Percentiles rank a stretch among this genome's conserved stretches.
phyloP scores from a whole-genome alignment of 2,888 invertebrate species.

The Octonoba sinensis region DNA sequence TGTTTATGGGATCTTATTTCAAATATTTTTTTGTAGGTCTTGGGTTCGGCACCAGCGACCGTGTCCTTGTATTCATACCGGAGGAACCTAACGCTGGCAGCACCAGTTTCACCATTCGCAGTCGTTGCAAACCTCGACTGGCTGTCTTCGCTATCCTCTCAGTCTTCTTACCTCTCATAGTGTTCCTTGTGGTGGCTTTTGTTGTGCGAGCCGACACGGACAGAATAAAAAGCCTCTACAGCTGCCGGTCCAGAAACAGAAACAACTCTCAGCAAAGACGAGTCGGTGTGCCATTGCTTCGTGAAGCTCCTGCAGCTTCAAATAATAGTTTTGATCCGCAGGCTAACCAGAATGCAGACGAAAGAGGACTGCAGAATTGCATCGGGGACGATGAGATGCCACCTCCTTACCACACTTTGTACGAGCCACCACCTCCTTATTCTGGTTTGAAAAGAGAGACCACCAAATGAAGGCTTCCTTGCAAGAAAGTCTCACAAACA shows the following conservation, averaged over 20 bases:
- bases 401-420: constrained; percentile 47
- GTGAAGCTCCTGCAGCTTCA: neutral
- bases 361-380: no score
- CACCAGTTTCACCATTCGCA: constrained; percentile 29
- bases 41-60: constrained; percentile 28
- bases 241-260: neutral
- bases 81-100: constrained; percentile 47
- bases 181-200: constrained; percentile 44
- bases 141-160: constrained; percentile 51
- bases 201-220: constrained; percentile 40
- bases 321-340: neutral
- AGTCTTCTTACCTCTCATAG: constrained; percentile 41
- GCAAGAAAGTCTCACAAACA: neutral
- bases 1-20: neutral
- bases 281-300: constrained; percentile 7
- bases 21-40: constrained; percentile 35
- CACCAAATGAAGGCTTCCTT: constrained; percentile 2
- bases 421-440: constrained; percentile 49
- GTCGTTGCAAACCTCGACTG: constrained; percentile 45
- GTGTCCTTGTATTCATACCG: constrained; percentile 35
- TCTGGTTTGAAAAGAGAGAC: constrained; percentile 23
- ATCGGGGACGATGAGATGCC: constrained; percentile 22
- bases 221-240: constrained; percentile 23
- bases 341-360: no score
- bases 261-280: neutral